A percentile compares a stretch with the other conserved stretches of the same genome.
phyloP scores from a whole-genome alignment of 2,113 vertebrate genomes.

The Colinus virginianus region DNA sequence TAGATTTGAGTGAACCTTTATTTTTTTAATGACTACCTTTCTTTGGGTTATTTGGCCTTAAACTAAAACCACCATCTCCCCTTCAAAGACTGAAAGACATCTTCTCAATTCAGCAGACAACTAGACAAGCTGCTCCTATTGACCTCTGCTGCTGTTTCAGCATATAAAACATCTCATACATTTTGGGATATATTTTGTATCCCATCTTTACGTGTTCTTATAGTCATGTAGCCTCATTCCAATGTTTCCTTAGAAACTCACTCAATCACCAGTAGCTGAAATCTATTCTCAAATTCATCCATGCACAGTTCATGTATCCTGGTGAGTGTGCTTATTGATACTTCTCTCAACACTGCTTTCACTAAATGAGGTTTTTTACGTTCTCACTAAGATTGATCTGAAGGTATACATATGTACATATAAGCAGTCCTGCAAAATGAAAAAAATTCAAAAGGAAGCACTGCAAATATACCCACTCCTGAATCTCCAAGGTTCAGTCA shows the following conservation, averaged over 20 bases:
- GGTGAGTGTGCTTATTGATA: constrained; percentile 44
- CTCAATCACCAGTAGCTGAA: constrained; percentile 51
- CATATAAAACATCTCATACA: constrained; percentile 49
- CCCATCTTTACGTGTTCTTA: constrained; percentile 36
- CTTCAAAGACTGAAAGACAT: constrained; percentile 60
- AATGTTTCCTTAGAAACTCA: constrained; percentile 64
- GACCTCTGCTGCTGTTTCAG: constrained; percentile 65
- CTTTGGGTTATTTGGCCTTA: background rate
- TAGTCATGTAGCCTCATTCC: constrained; percentile 27
- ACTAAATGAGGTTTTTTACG: constrained; percentile 34
- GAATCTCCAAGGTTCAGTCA: background rate
- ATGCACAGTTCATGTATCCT: constrained; percentile 43
- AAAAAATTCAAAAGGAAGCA: constrained; percentile 3
- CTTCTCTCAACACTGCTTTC: constrained; percentile 9
- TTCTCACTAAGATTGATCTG: constrained; percentile 43
- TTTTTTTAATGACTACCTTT: background rate
- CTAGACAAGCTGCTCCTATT: constrained; percentile 58
- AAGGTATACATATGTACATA: background rate
- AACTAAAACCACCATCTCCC: constrained; percentile 14
- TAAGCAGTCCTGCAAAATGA: background rate
- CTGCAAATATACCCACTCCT: background rate
- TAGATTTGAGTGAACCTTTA: background rate
- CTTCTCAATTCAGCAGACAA: constrained; percentile 55
- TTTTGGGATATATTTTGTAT: background rate
- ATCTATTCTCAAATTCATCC: constrained; percentile 53